These are phyloP conservation scores for Poecilia latipinna DNA, from an alignment of 2,113 vertebrate species.

Conservation along the genomic window DNA sequence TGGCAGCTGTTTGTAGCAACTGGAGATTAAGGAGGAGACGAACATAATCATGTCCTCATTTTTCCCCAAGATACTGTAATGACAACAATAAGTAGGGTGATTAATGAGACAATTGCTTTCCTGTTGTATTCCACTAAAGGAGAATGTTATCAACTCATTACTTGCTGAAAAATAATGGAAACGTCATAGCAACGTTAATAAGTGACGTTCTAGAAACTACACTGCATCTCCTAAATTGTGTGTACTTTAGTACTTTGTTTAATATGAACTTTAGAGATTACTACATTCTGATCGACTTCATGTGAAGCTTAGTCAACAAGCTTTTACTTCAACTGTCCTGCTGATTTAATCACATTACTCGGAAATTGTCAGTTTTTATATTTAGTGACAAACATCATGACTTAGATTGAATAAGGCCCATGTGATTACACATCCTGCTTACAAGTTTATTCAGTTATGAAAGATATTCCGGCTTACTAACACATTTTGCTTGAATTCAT, in stretches of 20 bases:
- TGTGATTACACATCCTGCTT: not conserved
- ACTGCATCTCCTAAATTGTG: not conserved
- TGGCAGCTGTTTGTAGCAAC: not conserved
- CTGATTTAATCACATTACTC: not conserved
- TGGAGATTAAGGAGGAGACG: not conserved
- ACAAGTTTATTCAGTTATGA: not conserved
- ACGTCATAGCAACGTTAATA: too few relatives aligned
- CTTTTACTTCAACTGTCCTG: not conserved
- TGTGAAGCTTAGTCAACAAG: slow-evolving; percentile 5
- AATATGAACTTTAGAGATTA: too few relatives aligned
- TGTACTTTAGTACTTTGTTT: not conserved
- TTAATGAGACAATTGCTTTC: not conserved
- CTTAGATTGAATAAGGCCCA: not conserved
- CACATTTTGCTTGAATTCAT: not conserved
- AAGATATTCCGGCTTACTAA: not conserved
- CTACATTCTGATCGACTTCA: not conserved
- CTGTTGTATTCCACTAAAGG: not conserved
- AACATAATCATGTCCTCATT: not conserved
- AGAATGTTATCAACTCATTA: not conserved
- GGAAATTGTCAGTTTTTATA: not conserved
- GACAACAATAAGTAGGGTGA: not conserved
- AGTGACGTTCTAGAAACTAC: too few relatives aligned
- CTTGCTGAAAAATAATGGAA: too few relatives aligned
- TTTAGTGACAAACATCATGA: not conserved
- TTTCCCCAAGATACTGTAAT: not conserved